A percentile compares a stretch with the other conserved stretches of the same genome.
Evolutionary conservation across 2,888 invertebrate genomes (phyloP).

Genomic region (Parelbella ahira): DNA sequence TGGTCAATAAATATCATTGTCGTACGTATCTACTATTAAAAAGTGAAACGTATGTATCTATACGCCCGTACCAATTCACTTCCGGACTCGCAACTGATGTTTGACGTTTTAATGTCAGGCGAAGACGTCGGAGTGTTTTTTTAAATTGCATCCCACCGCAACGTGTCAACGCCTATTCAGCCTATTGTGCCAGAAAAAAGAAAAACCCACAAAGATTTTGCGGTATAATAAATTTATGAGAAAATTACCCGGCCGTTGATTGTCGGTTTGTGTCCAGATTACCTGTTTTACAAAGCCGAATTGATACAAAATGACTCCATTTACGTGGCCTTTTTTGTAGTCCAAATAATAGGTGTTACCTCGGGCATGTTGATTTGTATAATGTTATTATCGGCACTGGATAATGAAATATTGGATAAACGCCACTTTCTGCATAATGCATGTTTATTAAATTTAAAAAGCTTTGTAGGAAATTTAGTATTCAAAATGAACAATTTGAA

Average conservation of each 20-base stretch:
- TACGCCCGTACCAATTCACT: conserved; percentile 55
- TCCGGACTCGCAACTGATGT: conserved; percentile 50
- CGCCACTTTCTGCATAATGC: conserved; percentile 30
- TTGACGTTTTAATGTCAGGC: conserved; percentile 45
- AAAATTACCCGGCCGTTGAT: conserved; percentile 70
- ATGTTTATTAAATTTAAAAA: conserved; percentile 25
- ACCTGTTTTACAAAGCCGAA: conserved; percentile 65
- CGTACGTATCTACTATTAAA: conserved; percentile 38
- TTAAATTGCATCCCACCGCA: conserved; percentile 64
- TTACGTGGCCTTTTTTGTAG: conserved; percentile 57
- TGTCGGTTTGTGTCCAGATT: conserved; percentile 71
- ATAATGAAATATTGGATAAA: conserved; percentile 62
- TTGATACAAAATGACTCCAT: conserved; percentile 74
- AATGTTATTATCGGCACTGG: conserved; percentile 53
- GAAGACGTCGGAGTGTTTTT: conserved; percentile 55
- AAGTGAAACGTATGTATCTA: conserved; percentile 60
- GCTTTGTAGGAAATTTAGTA: conserved; percentile 19
- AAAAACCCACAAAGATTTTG: conserved; percentile 62
- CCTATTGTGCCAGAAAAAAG: conserved; percentile 50
- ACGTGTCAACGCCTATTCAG: conserved; percentile 74
- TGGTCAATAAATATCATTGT: conserved; percentile 49
- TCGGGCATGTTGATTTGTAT: conserved; percentile 43
- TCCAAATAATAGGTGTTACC: conserved; percentile 68
- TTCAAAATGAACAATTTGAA: conserved; percentile 17
- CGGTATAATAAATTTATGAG: conserved; percentile 71